These are phyloP conservation scores for Microctenopoma lineatum DNA, from an alignment of 2,797 vertebrate genomes.

Conservation along the genomic window DNA sequence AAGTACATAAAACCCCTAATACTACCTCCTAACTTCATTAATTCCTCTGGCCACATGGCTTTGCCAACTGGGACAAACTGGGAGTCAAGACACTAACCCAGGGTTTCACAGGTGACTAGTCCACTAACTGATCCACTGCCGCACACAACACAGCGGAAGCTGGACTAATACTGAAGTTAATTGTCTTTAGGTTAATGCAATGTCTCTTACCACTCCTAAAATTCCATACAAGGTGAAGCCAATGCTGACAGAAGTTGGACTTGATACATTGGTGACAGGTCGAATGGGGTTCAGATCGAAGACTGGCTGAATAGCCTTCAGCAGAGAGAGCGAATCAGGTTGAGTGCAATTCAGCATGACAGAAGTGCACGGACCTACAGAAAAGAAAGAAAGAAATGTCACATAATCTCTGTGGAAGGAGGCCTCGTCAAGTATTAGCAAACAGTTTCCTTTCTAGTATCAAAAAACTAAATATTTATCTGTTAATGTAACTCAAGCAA, in stretches of 20 bases:
- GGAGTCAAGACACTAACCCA: too few relatives aligned
- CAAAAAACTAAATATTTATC: too few relatives aligned
- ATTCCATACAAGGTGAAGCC: constrained; percentile 71
- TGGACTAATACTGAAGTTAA: not conserved
- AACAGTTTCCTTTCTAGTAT: not conserved
- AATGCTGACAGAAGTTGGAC: constrained; percentile 60
- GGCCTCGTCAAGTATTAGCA: not conserved
- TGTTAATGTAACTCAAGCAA: too few relatives aligned
- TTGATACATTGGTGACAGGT: constrained; percentile 59
- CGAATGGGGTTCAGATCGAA: constrained; percentile 69
- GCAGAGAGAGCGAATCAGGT: constrained; percentile 44
- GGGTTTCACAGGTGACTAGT: too few relatives aligned
- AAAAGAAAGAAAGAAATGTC: not conserved
- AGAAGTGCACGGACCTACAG: constrained; percentile 33
- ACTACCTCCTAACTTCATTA: too few relatives aligned
- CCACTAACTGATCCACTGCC: too few relatives aligned
- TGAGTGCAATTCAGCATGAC: constrained; percentile 55
- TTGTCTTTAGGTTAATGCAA: not conserved
- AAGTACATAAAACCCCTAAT: too few relatives aligned
- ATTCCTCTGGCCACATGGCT: too few relatives aligned
- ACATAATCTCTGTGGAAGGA: not conserved
- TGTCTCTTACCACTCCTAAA: constrained; percentile 71
- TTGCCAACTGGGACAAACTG: too few relatives aligned
- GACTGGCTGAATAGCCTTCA: constrained; percentile 49
- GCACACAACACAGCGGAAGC: not conserved